A percentile compares a stretch with the other conserved stretches of the same genome.
Evolutionary conservation across 30 jellyfish, hydroid and myxozoan species (phyloP).

Genomic region (Phacellophora camtschatica): DNA sequence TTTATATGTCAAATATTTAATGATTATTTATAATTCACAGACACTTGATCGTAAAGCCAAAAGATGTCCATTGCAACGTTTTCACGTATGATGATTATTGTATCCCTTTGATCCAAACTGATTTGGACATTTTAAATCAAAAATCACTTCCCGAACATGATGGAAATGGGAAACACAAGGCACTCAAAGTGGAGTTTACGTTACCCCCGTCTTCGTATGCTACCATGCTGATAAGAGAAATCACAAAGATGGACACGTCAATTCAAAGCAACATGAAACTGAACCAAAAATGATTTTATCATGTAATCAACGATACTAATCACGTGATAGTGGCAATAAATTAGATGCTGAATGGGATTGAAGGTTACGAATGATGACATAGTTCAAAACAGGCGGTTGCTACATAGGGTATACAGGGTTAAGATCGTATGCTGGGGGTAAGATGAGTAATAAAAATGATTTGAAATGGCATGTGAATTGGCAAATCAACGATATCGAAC

Average conservation of each 20-base stretch:
- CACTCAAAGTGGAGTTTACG: conserved; percentile 68
- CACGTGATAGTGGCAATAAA: no score
- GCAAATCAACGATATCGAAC: no score
- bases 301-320: no score
- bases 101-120: conserved; percentile 76
- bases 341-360: no score
- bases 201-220: conserved; percentile 97
- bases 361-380: no score
- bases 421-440: no score
- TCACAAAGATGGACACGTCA: conserved; percentile 71
- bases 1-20: no score
- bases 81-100: conserved; percentile 74
- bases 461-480: no score
- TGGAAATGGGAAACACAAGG: conserved; percentile 58
- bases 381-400: no score
- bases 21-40: conserved; percentile 23
- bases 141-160: not conserved
- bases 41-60: conserved; percentile 74
- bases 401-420: no score
- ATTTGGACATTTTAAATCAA: conserved; percentile 47
- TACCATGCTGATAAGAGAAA: conserved; percentile 89
- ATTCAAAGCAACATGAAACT: conserved; percentile 5
- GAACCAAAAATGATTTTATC: no score
- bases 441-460: no score
- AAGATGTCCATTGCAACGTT: conserved; percentile 16